Base-by-base conservation (phyloP, 2,888 invertebrate species). In the Drosophila planitibia region DNA sequence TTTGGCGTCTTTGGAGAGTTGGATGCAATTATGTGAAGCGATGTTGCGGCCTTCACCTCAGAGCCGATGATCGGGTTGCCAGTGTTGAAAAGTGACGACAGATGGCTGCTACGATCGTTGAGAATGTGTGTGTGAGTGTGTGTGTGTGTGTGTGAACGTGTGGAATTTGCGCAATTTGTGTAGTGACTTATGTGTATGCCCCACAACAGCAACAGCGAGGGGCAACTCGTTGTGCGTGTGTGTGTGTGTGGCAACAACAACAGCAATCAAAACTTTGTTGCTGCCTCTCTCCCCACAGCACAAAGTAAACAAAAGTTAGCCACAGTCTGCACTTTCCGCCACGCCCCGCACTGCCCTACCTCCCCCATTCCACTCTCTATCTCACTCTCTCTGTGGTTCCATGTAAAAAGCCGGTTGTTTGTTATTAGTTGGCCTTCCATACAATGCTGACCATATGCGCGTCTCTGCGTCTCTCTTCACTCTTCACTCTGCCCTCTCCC, bases 161-260 rank as follows among this genome's bases (percentile, higher is more conserved):
- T 79, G 86, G 90, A 90, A 87, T 90, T 83, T 76, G 84, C 76
- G 76, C 89, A 90, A 87, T 90, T 87, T 90, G 78, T 74, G 81
- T 63, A 84, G 90, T 84, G 90, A 87, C 90, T 89, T 85, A 79
- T 84, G 88, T 87, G 76, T 82, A 89, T 79, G 77, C 85, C 82
- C 79, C 79, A 72, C 49, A 68, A 59, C 63, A 65, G 53, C 58
- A 67, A 37, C 41, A 74, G 12, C 59, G 58, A 68, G 57, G 60
- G 28, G 57, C 82, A 81, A 85, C 83, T 75, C 74, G 83, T 76
- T 85, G 75, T 69, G 78, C 54, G 74, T 47, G 4, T 33, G 12
- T 33, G 33, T 14, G 35, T 16, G 35, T 35, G 35, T 16, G 35
- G 16, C 35, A 35, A 75, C 76, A 74, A 64, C 65, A 75, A 32